These are phyloP conservation scores for Tragelaphus scriptus DNA, from an alignment of 2,113 vertebrate genomes.

Conservation along the genomic window DNA sequence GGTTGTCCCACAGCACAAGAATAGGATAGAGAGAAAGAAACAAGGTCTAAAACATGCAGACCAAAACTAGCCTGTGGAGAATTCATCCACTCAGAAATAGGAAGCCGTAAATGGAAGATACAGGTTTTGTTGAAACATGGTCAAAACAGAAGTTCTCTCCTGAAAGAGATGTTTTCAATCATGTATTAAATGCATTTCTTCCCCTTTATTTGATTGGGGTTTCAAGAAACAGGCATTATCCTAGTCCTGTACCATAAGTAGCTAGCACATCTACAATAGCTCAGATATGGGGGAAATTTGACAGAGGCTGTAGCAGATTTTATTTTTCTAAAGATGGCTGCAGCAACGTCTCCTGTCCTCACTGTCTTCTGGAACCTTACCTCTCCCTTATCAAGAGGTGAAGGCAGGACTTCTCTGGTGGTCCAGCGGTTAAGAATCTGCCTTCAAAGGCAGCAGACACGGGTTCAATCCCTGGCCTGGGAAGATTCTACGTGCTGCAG, in stretches of 20 bases:
- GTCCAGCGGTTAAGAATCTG: background rate
- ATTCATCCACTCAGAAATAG: background rate
- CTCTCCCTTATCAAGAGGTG: background rate
- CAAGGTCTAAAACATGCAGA: background rate
- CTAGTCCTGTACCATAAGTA: background rate
- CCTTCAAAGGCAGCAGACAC: background rate
- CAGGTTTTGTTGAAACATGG: background rate
- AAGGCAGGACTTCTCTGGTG: background rate
- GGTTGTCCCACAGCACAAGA: background rate
- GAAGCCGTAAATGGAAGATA: background rate
- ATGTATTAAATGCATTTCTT: background rate
- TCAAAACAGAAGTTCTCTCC: background rate
- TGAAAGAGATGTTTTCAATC: background rate
- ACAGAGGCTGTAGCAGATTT: background rate
- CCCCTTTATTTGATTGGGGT: background rate
- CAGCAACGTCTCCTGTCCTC: background rate
- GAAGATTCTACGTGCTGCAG: accelerated
- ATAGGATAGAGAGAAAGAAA: background rate
- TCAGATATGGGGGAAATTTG: background rate
- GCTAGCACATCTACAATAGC: background rate
- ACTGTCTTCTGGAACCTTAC: background rate
- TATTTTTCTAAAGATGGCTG: background rate
- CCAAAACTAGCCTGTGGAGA: background rate
- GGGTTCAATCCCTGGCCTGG: background rate
- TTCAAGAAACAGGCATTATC: background rate